Conservation (phyloP, 2,888 invertebrate species). For the Caradrina kadenii region DNA sequence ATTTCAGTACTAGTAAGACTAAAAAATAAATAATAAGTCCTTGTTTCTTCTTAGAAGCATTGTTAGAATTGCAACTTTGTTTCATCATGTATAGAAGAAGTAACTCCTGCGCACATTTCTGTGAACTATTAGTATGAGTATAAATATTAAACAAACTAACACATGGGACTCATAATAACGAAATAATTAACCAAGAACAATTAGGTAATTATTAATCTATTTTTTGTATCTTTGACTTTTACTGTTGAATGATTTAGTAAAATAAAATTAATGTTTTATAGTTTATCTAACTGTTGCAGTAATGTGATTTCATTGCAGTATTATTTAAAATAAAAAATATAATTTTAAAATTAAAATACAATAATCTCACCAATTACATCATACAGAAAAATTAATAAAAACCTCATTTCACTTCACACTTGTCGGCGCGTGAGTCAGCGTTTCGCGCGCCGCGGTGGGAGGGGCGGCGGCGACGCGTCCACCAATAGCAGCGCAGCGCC, state of each 20-base stretch:
- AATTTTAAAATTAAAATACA: neutral
- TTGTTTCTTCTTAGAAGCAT: constrained; percentile 28
- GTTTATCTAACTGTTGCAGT: neutral
- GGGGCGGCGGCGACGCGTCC: constrained; percentile 80
- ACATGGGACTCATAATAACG: neutral
- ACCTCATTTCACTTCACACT: constrained; percentile 48
- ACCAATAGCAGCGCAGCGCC: constrained; percentile 80
- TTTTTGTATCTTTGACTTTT: too few relatives aligned
- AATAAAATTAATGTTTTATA: neutral
- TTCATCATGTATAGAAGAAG: neutral
- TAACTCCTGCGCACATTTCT: constrained; percentile 33
- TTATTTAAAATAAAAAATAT: too few relatives aligned
- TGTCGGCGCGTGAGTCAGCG: constrained; percentile 75
- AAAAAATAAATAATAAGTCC: constrained; percentile 18
- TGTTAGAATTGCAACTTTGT: constrained; percentile 46
- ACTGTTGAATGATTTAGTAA: neutral
- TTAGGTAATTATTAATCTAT: neutral
- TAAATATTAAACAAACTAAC: constrained; percentile 27
- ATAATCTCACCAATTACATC: constrained; percentile 10
- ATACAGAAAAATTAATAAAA: constrained; percentile 46
- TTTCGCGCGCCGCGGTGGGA: constrained; percentile 77
- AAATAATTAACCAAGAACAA: too few relatives aligned
- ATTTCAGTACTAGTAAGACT: neutral
- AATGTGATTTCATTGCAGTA: neutral
- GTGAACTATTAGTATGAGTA: constrained; percentile 21